Percentiles rank a stretch among this genome's conserved stretches.
phyloP scores from a whole-genome alignment of 2,888 invertebrate species.

The Drosophila setosimentum region DNA sequence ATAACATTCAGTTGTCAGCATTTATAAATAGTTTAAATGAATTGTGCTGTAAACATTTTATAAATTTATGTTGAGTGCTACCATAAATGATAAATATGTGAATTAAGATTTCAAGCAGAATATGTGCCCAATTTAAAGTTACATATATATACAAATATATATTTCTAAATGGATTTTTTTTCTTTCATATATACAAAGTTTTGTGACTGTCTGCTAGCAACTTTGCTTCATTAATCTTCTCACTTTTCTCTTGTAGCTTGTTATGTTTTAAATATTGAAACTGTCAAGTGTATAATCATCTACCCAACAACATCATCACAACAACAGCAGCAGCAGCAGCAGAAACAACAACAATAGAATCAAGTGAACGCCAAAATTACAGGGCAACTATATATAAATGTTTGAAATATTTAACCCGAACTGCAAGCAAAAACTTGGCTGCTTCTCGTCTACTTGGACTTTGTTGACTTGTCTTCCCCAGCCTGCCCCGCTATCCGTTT shows the following conservation, averaged over 20 bases:
- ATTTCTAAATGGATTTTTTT: slow-evolving; percentile 3
- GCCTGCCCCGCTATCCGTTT: slow-evolving; percentile 6
- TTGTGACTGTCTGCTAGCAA: slow-evolving; percentile 6
- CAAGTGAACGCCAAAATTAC: slow-evolving; percentile 57
- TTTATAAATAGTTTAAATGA: neutral
- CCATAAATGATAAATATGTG: slow-evolving; percentile 4
- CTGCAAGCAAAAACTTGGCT: slow-evolving; percentile 47
- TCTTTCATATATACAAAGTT: slow-evolving; percentile 1
- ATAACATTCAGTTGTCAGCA: neutral
- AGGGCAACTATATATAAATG: slow-evolving; percentile 55
- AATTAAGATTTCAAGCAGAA: slow-evolving; percentile 18
- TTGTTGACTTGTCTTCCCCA: slow-evolving; percentile 29
- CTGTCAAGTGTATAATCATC: slow-evolving; percentile 73
- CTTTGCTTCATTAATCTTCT: slow-evolving; percentile 65
- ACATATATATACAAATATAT: neutral
- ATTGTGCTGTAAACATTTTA: neutral
- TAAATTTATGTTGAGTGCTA: neutral
- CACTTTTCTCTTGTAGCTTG: slow-evolving; percentile 48
- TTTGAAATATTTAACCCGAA: slow-evolving; percentile 52
- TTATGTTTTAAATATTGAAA: slow-evolving; percentile 72
- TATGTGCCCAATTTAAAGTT: too few relatives aligned
- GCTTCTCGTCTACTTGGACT: slow-evolving; percentile 38
- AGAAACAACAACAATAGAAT: slow-evolving; percentile 25
- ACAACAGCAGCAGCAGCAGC: slow-evolving; percentile 6
- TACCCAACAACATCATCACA: slow-evolving; percentile 21